Conservation (phyloP, 2,113 vertebrate genomes). For the Trogon surrucura region DNA sequence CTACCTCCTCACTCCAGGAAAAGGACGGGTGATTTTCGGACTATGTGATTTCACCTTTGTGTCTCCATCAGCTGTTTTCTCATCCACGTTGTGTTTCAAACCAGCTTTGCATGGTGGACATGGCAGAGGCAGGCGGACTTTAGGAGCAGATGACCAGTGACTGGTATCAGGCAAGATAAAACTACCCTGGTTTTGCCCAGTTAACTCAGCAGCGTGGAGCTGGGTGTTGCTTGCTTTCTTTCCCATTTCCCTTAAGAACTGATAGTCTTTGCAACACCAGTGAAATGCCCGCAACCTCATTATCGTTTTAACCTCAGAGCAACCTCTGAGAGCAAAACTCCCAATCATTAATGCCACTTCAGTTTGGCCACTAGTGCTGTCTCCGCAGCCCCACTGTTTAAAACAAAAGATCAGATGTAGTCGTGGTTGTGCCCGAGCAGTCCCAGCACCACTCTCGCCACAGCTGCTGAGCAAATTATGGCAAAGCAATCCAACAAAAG, state of each 20-base stretch:
- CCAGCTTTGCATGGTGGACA: rapidly evolving
- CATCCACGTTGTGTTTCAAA: not conserved
- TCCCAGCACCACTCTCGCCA: not conserved
- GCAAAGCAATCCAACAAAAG: not conserved
- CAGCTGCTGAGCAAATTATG: not conserved
- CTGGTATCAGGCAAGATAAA: not conserved
- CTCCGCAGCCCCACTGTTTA: not conserved
- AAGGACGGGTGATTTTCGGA: not conserved
- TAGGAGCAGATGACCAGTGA: not conserved
- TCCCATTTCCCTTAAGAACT: not conserved
- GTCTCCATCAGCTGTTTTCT: not conserved
- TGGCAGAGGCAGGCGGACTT: not conserved
- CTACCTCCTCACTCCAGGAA: not conserved
- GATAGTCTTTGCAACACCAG: not conserved
- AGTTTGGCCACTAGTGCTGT: not conserved
- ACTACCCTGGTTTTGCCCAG: not conserved
- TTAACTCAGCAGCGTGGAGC: not conserved
- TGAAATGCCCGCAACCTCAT: not conserved
- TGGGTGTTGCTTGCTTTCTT: not conserved
- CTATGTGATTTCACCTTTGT: not conserved
- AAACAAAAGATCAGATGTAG: not conserved
- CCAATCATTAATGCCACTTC: not conserved
- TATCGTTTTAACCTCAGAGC: not conserved
- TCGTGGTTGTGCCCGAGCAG: not conserved
- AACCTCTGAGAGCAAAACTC: not conserved